These are phyloP conservation scores for Lasiurus cinereus DNA, from an alignment of 2,113 vertebrate genomes.

Conservation along the genomic window DNA sequence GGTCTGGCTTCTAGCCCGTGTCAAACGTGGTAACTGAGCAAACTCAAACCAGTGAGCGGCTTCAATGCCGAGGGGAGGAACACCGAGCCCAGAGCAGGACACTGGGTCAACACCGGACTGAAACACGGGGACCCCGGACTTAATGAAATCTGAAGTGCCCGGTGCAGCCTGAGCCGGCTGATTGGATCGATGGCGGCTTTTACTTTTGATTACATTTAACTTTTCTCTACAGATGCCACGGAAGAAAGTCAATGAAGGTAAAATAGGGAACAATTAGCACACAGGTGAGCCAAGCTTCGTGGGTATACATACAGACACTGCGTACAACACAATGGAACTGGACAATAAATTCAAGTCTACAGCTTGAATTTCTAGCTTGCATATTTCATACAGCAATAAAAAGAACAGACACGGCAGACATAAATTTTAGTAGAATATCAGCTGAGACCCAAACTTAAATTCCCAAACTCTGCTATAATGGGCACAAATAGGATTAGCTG, in stretches of 20 bases:
- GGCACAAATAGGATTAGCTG: not conserved
- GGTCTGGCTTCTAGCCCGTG: not conserved
- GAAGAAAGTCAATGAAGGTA: slow-evolving; percentile 41
- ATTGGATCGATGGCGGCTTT: slow-evolving; percentile 61
- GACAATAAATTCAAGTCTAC: not conserved
- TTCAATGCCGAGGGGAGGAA: not conserved
- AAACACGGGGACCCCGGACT: not conserved
- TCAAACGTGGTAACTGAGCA: slow-evolving; percentile 14
- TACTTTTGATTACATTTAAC: slow-evolving; percentile 68
- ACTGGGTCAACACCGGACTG: not conserved
- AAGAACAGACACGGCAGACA: not conserved
- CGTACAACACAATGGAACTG: not conserved
- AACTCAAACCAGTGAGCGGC: not conserved
- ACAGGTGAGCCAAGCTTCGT: not conserved
- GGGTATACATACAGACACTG: not conserved
- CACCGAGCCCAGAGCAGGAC: not conserved
- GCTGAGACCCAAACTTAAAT: not conserved
- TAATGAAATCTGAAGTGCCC: slow-evolving; percentile 61
- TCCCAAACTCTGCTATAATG: not conserved
- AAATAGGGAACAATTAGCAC: not conserved
- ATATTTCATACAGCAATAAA: not conserved
- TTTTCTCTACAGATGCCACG: not conserved
- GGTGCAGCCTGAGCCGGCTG: slow-evolving; percentile 14
- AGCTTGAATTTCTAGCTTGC: not conserved
- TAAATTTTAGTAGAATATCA: not conserved